A percentile compares a stretch with the other conserved stretches of the same genome.
These are phyloP conservation scores for Halcyon chelicuti DNA, from an alignment of 2,797 vertebrate species.

Conservation along the genomic window DNA sequence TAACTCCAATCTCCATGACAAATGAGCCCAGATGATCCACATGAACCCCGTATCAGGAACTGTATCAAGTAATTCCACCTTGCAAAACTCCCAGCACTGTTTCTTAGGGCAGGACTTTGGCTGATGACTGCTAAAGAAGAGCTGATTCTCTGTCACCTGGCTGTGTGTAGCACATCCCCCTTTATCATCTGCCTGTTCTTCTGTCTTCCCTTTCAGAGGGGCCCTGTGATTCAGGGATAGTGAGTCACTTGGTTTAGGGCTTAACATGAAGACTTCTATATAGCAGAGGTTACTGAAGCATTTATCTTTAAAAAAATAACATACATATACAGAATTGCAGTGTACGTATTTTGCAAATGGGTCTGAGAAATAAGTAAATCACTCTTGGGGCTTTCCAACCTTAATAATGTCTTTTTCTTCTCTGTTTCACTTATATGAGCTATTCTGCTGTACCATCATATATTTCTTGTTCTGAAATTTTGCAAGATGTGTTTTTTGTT, in stretches of 20 bases:
- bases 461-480: constrained; percentile 1
- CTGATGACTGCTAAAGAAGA: neutral
- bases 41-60: neutral
- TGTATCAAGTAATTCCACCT: neutral
- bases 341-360: neutral
- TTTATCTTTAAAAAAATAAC: neutral
- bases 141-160: neutral
- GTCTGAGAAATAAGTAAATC: neutral
- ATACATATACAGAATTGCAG: neutral
- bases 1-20: neutral
- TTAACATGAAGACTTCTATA: neutral
- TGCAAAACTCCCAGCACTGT: neutral
- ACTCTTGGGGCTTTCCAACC: neutral
- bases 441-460: neutral
- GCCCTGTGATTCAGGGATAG: neutral
- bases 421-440: neutral
- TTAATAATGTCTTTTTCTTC: constrained; percentile 8
- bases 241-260: neutral
- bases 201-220: neutral
- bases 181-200: neutral
- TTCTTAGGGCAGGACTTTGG: neutral
- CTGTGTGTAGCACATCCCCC: neutral
- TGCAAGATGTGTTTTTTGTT: neutral
- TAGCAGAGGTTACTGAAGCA: neutral
- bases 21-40: neutral